Percentiles rank a stretch among this genome's conserved stretches.
Evolutionary conservation across 1,140 invertebrate genomes (phyloP).

Genomic region (Cryptotermes secundus): DNA sequence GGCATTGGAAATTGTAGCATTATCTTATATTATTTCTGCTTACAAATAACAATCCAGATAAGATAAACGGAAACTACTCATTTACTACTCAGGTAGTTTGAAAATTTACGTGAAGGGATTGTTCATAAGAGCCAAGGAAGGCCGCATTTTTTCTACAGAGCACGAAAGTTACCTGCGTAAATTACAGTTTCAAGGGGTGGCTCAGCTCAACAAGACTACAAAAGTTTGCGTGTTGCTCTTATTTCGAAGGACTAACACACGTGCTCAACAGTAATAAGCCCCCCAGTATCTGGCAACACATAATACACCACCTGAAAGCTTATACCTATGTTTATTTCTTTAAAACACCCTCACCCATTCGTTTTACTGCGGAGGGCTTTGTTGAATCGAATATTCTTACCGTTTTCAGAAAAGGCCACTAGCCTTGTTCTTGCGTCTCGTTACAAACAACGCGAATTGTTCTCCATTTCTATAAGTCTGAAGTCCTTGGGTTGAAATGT

Average conservation of each 20-base stretch:
- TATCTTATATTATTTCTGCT: neutral
- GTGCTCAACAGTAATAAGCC: neutral
- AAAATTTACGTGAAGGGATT: neutral
- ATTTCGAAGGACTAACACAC: neutral
- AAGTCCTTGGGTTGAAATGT: no score
- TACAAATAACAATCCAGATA: slow-evolving; percentile 3
- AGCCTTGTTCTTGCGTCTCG: no score
- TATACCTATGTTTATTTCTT: neutral
- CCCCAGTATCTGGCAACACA: neutral
- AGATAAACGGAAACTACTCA: neutral
- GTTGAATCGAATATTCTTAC: no score
- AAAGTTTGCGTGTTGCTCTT: neutral
- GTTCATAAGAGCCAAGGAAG: neutral
- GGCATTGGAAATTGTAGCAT: neutral
- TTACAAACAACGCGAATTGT: no score
- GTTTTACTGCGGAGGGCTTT: neutral
- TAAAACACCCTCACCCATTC: neutral
- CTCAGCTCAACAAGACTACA: neutral
- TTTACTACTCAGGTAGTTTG: neutral
- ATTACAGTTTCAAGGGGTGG: neutral
- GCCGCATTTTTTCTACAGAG: neutral
- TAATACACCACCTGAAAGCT: neutral
- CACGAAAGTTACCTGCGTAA: slow-evolving; percentile 8
- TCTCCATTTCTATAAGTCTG: no score
- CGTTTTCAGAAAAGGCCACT: no score